These are phyloP conservation scores for Simalia tracyae DNA, from an alignment of 2,797 vertebrate genomes.

Conservation along the genomic window DNA sequence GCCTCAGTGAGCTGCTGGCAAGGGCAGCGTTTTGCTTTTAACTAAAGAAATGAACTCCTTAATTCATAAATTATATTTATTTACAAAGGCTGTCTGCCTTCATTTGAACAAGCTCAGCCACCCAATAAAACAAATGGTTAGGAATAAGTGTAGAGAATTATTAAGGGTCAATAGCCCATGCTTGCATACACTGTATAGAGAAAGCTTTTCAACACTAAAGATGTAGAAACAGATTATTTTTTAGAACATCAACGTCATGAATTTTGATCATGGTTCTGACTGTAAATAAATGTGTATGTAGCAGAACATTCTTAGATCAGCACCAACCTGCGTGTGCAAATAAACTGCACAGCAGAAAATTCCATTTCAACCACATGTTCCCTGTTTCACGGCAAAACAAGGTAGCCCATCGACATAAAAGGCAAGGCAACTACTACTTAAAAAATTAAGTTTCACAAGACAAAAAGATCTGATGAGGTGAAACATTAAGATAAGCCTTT, in stretches of 20 bases:
- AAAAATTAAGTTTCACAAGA: background rate
- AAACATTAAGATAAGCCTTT: background rate
- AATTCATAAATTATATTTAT: constrained; percentile 13
- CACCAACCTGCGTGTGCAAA: background rate
- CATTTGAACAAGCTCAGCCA: background rate
- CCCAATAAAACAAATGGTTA: background rate
- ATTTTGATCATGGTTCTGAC: background rate
- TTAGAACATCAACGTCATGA: background rate
- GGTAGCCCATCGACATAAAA: background rate
- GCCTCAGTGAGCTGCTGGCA: background rate
- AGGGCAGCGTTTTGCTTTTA: background rate
- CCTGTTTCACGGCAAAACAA: background rate
- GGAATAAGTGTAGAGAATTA: background rate
- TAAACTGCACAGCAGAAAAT: background rate
- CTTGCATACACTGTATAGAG: background rate
- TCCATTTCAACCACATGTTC: background rate
- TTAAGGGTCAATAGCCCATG: background rate
- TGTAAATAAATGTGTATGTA: constrained; percentile 22
- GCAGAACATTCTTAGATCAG: constrained; percentile 15
- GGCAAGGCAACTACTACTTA: background rate
- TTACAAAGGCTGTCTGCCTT: constrained; percentile 2
- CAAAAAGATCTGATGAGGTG: background rate
- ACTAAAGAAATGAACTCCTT: constrained; percentile 8
- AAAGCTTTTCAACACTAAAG: background rate
- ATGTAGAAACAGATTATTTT: background rate